Base-by-base conservation (phyloP, 2,113 vertebrate genomes). In the Pomatorhinus ruficollis region DNA sequence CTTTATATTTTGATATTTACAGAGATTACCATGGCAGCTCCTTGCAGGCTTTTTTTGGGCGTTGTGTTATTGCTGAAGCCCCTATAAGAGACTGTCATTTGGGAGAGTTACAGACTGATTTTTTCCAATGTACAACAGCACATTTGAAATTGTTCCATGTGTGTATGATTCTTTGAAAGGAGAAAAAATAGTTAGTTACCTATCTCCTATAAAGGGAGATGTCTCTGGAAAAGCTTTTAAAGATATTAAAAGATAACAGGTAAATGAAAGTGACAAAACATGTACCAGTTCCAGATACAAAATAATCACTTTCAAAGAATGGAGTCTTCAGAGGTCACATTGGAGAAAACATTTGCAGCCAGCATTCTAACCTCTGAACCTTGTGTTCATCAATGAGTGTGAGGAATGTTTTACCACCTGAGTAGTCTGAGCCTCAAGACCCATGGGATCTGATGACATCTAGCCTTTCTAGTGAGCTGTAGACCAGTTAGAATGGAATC, bases 301-400 rank as follows among this genome's bases (percentile, higher is more conserved):
- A 80, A 2, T 18, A 57, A 20, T 54, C 3, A 10, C 8, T 78
- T 71, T 54, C 22, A 66, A 81, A 63, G 21, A 12, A 31, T 12
- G 5, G 13, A 50, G 6, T 78, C 57, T 40, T 10, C 28, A 54
- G 30, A 78, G 13, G 3, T 71, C 15, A 16, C 30, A 4, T 8
- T 81, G 20, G 4, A 45, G 37, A 66, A 87, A 90, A 69, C 1
- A 9, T 11, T n/a, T 74, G 22, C 4, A 28, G 17, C 3, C 8
- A 28, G 7, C 8, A 37, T 30, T 18, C 1, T 31, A 57, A 15
- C 12, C 14, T 45, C 23, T 52, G 49, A 83, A 40, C 6, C 13
- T 71, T 30, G 9, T 42, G 13, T 7, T 49, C 20, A 14, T 44
- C 0, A 0, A 24, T 33, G 31, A 56, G 13, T 31, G 27, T 25